Percentiles rank a stretch among this genome's conserved stretches.
phyloP scores from a whole-genome alignment of 2,113 vertebrate genomes.

The Prolemur simus region DNA sequence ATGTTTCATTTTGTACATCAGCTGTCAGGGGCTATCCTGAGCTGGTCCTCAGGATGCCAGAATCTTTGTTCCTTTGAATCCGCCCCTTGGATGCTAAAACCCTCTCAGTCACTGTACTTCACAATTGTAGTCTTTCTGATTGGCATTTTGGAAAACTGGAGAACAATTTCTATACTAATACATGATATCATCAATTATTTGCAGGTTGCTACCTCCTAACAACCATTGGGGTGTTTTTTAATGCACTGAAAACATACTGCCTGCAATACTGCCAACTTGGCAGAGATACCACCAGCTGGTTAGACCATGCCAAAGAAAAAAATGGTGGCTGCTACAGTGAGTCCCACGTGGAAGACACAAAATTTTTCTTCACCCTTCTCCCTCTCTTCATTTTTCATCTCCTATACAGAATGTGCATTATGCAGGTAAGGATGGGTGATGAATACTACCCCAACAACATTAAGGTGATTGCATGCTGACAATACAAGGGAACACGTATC shows the following conservation, averaged over 20 bases:
- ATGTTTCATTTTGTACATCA: slow-evolving; percentile 62
- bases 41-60: slow-evolving; percentile 48
- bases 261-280: slow-evolving; percentile 81
- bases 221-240: slow-evolving; percentile 86
- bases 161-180: background rate
- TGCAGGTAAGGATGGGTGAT: slow-evolving; percentile 85
- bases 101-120: background rate
- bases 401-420: slow-evolving; percentile 89
- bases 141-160: background rate
- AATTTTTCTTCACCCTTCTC: slow-evolving; percentile 88
- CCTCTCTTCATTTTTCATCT: slow-evolving; percentile 92
- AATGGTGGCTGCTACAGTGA: slow-evolving; percentile 88
- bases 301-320: slow-evolving; percentile 91
- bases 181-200: slow-evolving; percentile 20
- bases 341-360: slow-evolving; percentile 90
- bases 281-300: slow-evolving; percentile 81
- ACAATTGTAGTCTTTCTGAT: background rate
- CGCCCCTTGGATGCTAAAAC: background rate
- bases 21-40: slow-evolving; percentile 56
- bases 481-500: background rate
- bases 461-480: background rate
- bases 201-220: slow-evolving; percentile 86
- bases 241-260: slow-evolving; percentile 85
- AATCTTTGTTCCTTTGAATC: slow-evolving; percentile 52
- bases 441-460: background rate